Base-by-base conservation (phyloP, 2,888 invertebrate species). In the Eupithecia vulgata region DNA sequence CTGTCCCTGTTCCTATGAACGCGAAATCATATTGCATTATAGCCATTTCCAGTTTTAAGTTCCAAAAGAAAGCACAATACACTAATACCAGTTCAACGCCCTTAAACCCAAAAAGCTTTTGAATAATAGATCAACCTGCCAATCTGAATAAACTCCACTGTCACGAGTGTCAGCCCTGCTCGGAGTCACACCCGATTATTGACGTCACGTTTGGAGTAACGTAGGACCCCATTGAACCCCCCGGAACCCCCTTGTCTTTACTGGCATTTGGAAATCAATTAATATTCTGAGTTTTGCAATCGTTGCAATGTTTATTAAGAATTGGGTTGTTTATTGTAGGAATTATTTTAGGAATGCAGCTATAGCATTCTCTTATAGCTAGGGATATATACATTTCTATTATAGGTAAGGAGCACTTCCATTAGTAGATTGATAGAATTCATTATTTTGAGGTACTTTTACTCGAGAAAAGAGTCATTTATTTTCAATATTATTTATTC, bases 221-320 rank as follows among this genome's bases (percentile, higher is more conserved):
- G 57, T 57, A 57, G 66, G 71, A 80, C 81, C 78, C 78, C 79
- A 73, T 61, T 34, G 34, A 61, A 61, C 61, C 61, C 61, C 61
- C 17, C 13, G 13, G 34, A 34, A 61, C 34, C 61, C 61, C 61
- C 61, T 34, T 17, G 59, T 30, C 76, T 72, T 68, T 71, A 69
- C 71, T 73, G 72, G 79, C 77, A 80, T 81, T 87, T 82, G 79
- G 82, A 85, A 86, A 87, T 87, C 81, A 83, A 88, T 87, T 85
- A 84, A 81, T 84, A 78, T 79, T 25, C 57, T 12, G 57, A 75
- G 37, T 73, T 73, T 72, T 42, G 68, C 67, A 73, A 73, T 37
- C 66, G 70, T 59, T 65, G 48, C 40, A 34, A 34, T 61, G 6
- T 17, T 7, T 17, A 61, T 61, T 8, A 61, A 34, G 8, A 61